These are phyloP conservation scores for Rhagoletis pomonella DNA, from an alignment of 1,140 invertebrate genomes.

Conservation along the genomic window DNA sequence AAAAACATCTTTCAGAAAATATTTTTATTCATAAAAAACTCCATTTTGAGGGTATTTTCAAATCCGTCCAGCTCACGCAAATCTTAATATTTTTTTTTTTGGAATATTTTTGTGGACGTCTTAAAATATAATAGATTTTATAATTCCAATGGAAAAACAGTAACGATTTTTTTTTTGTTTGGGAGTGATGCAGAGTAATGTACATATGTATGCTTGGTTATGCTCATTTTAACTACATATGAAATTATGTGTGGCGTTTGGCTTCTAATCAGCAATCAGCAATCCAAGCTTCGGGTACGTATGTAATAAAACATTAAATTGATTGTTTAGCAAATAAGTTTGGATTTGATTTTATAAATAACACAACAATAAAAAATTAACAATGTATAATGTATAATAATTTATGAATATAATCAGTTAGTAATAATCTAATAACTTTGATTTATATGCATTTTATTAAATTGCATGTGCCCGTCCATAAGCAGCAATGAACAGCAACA, in stretches of 20 bases:
- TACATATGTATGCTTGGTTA: not conserved
- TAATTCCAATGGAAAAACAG: too few species aligned
- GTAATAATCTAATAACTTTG: conserved; percentile 47
- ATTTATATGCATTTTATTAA: conserved; percentile 41
- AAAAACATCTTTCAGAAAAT: too few species aligned
- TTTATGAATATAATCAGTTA: conserved; percentile 45
- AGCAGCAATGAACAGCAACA: not conserved
- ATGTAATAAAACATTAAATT: conserved; percentile 45
- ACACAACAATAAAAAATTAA: not conserved
- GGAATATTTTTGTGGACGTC: too few species aligned
- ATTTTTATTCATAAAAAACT: too few species aligned
- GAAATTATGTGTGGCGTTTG: not conserved
- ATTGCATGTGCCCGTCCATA: not conserved
- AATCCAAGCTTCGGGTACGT: not conserved
- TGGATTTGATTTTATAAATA: conserved; percentile 10
- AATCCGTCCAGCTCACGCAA: too few species aligned
- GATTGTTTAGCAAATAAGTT: conserved; percentile 51
- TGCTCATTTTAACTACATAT: not conserved
- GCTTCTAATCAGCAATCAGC: conserved; percentile 26
- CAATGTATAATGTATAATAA: conserved; percentile 23
- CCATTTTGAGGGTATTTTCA: too few species aligned
- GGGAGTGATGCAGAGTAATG: too few species aligned
- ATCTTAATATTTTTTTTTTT: too few species aligned
- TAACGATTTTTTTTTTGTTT: too few species aligned
- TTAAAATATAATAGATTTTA: too few species aligned